Evolutionary conservation across 2,797 vertebrate species (phyloP).

Genomic region (Sardinella longiceps): DNA sequence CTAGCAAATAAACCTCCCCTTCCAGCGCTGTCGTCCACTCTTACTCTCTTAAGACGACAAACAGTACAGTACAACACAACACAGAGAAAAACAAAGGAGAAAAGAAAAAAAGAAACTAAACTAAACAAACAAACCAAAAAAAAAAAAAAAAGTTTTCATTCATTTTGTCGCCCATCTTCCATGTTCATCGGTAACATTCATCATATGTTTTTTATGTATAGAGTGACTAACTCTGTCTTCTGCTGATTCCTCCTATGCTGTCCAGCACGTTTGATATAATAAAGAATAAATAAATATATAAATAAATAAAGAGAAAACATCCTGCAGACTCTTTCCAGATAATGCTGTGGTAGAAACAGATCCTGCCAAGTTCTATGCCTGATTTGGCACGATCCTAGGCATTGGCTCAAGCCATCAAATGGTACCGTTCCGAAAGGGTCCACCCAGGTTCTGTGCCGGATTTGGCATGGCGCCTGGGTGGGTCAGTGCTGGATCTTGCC

Average conservation of each 20-base stretch:
- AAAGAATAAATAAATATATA: no score
- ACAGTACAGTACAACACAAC: no score
- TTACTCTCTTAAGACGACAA: neutral
- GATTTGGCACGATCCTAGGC: neutral
- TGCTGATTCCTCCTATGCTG: conserved; percentile 37
- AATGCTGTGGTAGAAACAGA: neutral
- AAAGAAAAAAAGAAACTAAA: no score
- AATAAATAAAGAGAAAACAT: neutral
- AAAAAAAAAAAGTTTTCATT: conserved; percentile 67
- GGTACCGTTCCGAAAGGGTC: neutral
- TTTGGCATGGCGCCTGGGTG: neutral
- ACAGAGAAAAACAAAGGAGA: neutral
- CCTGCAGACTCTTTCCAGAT: conserved; percentile 11
- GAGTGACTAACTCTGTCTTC: conserved; percentile 53
- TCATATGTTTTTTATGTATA: conserved; percentile 46
- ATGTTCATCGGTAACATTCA: conserved; percentile 72
- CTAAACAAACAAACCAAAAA: conserved; percentile 22
- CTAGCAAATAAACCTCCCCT: neutral
- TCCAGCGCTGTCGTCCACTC: neutral
- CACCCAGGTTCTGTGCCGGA: neutral
- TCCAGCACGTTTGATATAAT: conserved; percentile 32
- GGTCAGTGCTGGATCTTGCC: neutral
- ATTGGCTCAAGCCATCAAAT: neutral
- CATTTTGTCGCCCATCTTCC: conserved; percentile 77
- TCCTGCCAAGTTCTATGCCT: neutral